phyloP scores from a whole-genome alignment of 2,797 vertebrate species.

The Gadopsis marmoratus region DNA sequence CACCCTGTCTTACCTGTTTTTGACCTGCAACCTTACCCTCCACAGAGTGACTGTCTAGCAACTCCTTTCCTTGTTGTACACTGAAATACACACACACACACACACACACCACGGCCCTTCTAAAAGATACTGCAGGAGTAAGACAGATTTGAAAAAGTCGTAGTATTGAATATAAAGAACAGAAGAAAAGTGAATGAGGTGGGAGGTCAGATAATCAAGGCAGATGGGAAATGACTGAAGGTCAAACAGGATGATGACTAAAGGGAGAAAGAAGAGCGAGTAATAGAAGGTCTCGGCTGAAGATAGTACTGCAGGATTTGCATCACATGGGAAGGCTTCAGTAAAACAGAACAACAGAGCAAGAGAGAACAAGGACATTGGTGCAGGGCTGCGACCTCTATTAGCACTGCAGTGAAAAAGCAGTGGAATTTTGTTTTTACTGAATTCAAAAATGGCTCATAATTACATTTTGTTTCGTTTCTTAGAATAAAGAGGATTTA shows the following conservation, averaged over 20 bases:
- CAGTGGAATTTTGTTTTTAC: background rate
- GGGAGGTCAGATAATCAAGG: constrained; percentile 22
- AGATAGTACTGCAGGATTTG: constrained; percentile 21
- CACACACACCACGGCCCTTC: background rate
- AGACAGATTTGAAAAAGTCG: constrained; percentile 5
- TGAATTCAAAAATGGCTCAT: background rate
- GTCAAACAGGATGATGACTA: constrained; percentile 32
- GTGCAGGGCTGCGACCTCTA: background rate
- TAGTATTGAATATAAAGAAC: constrained; percentile 13
- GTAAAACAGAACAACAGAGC: constrained; percentile 24
- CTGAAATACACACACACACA: constrained; percentile 1
- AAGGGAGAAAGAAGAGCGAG: constrained; percentile 18
- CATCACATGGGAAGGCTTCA: constrained; percentile 12
- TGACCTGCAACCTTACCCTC: constrained; percentile 34
- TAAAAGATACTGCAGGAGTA: constrained; percentile 3
- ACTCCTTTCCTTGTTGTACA: background rate
- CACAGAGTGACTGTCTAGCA: constrained; percentile 14
- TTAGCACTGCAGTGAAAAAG: constrained; percentile 14
- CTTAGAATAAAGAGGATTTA: background rate
- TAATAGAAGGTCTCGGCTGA: constrained; percentile 12
- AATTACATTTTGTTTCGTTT: background rate
- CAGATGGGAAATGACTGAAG: constrained; percentile 45
- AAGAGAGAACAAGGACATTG: constrained; percentile 33
- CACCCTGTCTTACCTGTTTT: constrained; percentile 17
- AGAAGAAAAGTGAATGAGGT: constrained; percentile 5